These are phyloP conservation scores for Cydia amplana DNA, from an alignment of 1,140 invertebrate genomes.

Conservation along the genomic window DNA sequence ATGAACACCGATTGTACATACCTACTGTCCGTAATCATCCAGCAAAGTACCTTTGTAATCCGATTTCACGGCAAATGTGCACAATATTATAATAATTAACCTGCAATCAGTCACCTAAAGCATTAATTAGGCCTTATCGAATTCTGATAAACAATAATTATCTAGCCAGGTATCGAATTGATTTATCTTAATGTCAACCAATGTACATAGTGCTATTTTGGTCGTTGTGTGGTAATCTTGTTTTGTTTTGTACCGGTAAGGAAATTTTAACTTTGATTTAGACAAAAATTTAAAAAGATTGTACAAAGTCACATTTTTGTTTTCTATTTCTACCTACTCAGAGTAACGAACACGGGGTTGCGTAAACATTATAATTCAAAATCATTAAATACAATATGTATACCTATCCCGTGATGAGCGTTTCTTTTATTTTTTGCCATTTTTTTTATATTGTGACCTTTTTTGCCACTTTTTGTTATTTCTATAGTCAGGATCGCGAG, in stretches of 20 bases:
- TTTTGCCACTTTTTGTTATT: too few relatives aligned
- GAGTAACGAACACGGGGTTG: too few relatives aligned
- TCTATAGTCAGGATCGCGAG: too few relatives aligned
- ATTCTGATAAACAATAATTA: conserved; percentile 24
- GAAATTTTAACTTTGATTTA: not conserved
- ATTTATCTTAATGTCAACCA: not conserved
- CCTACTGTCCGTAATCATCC: not conserved
- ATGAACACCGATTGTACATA: not conserved
- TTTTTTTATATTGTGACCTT: too few relatives aligned
- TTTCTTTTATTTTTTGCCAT: too few relatives aligned
- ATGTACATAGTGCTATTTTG: conserved; percentile 7
- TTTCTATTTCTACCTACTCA: too few relatives aligned
- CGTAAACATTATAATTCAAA: too few relatives aligned
- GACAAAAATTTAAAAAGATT: not conserved
- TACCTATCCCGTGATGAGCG: too few relatives aligned
- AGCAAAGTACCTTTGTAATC: not conserved
- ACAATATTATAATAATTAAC: conserved; percentile 5
- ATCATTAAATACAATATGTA: too few relatives aligned
- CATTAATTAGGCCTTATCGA: conserved; percentile 17
- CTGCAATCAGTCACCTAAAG: not conserved
- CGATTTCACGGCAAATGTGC: not conserved
- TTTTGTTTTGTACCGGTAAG: conserved; percentile 5
- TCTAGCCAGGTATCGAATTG: not conserved
- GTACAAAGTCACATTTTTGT: too few relatives aligned
- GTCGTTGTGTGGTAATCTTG: not conserved